Evolutionary conservation across 1,140 invertebrate genomes (phyloP).

Genomic region (Dolichoris vasculosae): DNA sequence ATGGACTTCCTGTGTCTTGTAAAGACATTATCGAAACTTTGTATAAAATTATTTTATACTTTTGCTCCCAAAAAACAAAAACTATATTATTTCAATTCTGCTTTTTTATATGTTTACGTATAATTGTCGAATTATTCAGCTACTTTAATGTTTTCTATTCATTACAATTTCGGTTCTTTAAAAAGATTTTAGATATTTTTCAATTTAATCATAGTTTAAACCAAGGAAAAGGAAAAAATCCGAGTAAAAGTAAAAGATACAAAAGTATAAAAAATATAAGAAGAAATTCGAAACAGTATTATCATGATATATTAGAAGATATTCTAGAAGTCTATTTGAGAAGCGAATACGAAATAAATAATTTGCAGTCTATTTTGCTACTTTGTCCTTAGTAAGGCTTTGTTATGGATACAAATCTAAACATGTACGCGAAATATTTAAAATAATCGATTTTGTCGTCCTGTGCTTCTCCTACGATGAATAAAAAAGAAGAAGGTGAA

Average conservation of each 20-base stretch:
- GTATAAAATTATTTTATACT: slow-evolving; percentile 46
- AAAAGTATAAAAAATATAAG: background rate
- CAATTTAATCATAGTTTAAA: background rate
- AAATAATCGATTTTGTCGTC: slow-evolving; percentile 25
- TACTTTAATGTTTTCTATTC: background rate
- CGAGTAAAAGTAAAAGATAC: background rate
- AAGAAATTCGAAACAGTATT: slow-evolving; percentile 3
- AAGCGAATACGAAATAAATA: slow-evolving; percentile 32
- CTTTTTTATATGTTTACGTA: background rate
- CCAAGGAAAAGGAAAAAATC: background rate
- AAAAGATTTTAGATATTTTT: slow-evolving; percentile 45
- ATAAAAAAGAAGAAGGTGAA: slow-evolving; percentile 5
- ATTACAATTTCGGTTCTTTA: background rate
- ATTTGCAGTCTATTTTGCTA: slow-evolving; percentile 33
- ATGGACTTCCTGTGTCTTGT: slow-evolving; percentile 40
- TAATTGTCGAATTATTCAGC: background rate
- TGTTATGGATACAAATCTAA: background rate
- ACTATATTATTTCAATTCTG: background rate
- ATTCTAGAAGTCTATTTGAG: background rate
- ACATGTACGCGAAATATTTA: slow-evolving; percentile 7
- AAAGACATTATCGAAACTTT: slow-evolving; percentile 27
- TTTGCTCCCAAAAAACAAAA: slow-evolving; percentile 21
- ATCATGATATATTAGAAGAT: slow-evolving; percentile 19
- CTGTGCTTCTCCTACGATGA: background rate
- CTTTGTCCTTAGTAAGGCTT: background rate